Conservation (phyloP, 2,797 vertebrate genomes). For the Mormyrus hasselquistii region DNA sequence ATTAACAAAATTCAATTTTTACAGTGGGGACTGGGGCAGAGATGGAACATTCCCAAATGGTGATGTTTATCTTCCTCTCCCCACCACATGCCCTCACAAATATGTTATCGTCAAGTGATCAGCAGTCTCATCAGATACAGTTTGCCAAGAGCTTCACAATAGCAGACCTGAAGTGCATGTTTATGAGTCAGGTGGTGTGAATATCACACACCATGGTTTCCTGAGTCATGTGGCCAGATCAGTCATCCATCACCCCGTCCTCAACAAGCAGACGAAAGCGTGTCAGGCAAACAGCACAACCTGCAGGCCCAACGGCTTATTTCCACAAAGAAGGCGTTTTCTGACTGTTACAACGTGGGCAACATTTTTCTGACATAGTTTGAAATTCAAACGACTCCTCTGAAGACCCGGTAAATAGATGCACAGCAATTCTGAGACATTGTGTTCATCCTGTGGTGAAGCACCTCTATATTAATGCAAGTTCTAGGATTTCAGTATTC, state of each 20-base stretch:
- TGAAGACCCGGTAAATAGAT: neutral
- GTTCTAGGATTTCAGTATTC: neutral
- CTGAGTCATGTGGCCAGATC: neutral
- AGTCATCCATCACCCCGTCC: neutral
- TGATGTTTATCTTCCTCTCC: neutral
- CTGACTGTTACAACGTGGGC: neutral
- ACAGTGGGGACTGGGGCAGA: neutral
- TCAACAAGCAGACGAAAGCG: neutral
- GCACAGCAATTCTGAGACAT: neutral
- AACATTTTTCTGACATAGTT: neutral
- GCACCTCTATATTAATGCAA: neutral
- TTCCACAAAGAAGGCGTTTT: neutral
- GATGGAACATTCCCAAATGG: neutral
- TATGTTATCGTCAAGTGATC: neutral
- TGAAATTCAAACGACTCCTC: neutral
- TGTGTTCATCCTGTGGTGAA: neutral
- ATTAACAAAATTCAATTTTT: constrained; percentile 5
- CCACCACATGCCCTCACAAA: neutral
- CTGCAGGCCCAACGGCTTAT: neutral
- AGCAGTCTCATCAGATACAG: neutral
- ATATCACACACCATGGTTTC: neutral
- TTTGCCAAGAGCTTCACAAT: neutral
- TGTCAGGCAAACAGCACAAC: neutral
- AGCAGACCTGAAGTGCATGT: neutral
- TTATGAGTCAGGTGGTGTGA: neutral